Conservation (phyloP, 2,113 vertebrate genomes). For the Phalacrocorax carbo region DNA sequence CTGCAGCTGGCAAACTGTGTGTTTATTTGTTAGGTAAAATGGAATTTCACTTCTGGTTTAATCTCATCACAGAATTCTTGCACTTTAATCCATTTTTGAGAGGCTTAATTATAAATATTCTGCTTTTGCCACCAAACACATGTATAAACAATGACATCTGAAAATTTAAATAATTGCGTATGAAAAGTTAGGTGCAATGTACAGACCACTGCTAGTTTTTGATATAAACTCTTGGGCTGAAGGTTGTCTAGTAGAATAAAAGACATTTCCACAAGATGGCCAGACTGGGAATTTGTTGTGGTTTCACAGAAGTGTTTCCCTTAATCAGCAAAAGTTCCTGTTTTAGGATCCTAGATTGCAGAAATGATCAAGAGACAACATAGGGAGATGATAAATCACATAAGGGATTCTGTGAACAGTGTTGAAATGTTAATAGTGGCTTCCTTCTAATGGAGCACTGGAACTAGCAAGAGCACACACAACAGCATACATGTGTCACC, state of each 20-base stretch:
- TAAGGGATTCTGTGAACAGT: not conserved
- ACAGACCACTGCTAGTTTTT: not conserved
- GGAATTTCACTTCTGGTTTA: slow-evolving; percentile 17
- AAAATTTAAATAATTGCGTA: not conserved
- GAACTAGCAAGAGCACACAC: not conserved
- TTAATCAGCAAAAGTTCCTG: not conserved
- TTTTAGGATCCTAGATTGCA: not conserved
- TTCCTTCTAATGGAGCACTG: not conserved
- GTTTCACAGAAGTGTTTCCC: not conserved
- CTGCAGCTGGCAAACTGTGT: not conserved
- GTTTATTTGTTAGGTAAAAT: slow-evolving; percentile 5
- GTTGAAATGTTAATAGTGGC: not conserved
- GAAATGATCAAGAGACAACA: not conserved
- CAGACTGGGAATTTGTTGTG: not conserved
- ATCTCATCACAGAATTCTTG: not conserved
- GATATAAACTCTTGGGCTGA: not conserved
- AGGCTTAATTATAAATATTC: not conserved
- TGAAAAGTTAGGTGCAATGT: not conserved
- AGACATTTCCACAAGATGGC: not conserved
- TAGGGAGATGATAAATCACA: not conserved
- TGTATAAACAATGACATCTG: not conserved
- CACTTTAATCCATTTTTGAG: not conserved
- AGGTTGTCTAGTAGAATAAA: not conserved
- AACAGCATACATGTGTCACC: not conserved
- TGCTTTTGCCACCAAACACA: not conserved